Evolutionary conservation across 2,888 invertebrate genomes (phyloP), one percentile per base, ranked within the genome.

Genomic region (Agrochola lychnidis): DNA sequence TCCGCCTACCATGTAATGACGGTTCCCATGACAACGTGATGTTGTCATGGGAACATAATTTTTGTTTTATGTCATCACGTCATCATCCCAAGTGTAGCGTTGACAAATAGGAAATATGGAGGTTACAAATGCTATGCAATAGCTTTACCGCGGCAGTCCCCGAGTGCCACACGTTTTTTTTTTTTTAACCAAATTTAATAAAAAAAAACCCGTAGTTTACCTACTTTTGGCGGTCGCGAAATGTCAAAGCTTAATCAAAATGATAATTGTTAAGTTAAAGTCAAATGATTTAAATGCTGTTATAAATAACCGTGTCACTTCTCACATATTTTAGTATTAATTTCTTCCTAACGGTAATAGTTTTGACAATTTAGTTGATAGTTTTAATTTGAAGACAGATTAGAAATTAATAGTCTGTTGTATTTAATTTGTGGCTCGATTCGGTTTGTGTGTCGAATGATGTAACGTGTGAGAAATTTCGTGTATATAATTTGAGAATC

Each of bases 331-430:
- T 64, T 12, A 53, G 30, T 70, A 45, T 83, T 78, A 57, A 72
- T 79, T 53, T 72, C 69, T 42, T 64, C 30, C 4, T 70, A 68
- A 69, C 76, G 75, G 61, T 84, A 56, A 82, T 80, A 25, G 57
- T 57, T 71, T 59, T 71, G 68, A 40, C 57, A 69, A 84, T 82
- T 82, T 67, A 63, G 48, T 67, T 69, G 51, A 82, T 84, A 61
- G 51, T 63, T 53, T 81, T 72, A 81, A 82, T 82, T 81, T 75
- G 30, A 59, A 67, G 40, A 70, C 30, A 72, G 76, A 76, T 82
- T 76, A 76, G 22, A 56, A 57, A 64, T 56, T 64, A 84, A 84
- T 82, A 25, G 51, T 25, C 6, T 69, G 48, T 63, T 48, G 12
- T 70, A 62, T 48, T 63, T 62, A 59, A 61, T 71, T 66, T 71